Evolutionary conservation across 64 coral and sea anemone species (phyloP).

Genomic region (Cladopsammia gracilis): DNA sequence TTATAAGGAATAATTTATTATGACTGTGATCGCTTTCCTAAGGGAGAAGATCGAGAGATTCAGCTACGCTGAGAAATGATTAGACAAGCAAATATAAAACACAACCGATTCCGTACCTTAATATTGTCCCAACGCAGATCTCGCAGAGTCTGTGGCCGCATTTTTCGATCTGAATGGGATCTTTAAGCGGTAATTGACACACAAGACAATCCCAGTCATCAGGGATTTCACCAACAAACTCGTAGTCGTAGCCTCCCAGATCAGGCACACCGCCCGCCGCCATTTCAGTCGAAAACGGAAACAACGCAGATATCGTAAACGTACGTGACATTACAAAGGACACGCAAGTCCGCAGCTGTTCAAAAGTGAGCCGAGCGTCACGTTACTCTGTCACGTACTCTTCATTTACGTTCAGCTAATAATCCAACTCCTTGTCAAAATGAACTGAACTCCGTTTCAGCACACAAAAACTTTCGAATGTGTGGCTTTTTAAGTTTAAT

Average conservation of each 20-base stretch:
- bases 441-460: no score
- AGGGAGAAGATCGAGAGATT: no score
- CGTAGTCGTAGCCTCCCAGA: constrained; percentile 53
- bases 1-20: no score
- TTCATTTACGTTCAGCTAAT: no score
- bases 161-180: constrained; percentile 54
- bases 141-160: constrained; percentile 65
- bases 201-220: constrained; percentile 53
- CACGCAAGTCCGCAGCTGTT: neutral
- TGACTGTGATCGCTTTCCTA: no score
- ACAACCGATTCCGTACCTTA: neutral
- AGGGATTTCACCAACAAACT: constrained; percentile 33
- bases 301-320: neutral
- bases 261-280: constrained; percentile 27
- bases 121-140: constrained; percentile 39
- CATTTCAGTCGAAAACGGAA: neutral
- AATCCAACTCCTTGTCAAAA: no score
- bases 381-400: no score
- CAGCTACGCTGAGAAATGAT: no score
- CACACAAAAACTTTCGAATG: no score
- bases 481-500: no score
- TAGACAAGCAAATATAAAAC: no score
- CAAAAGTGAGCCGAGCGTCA: neutral
- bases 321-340: constrained; percentile 23
- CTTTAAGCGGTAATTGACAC: constrained; percentile 47